Evolutionary conservation across 2,113 vertebrate genomes (phyloP).

Genomic region (Engystomops pustulosus): DNA sequence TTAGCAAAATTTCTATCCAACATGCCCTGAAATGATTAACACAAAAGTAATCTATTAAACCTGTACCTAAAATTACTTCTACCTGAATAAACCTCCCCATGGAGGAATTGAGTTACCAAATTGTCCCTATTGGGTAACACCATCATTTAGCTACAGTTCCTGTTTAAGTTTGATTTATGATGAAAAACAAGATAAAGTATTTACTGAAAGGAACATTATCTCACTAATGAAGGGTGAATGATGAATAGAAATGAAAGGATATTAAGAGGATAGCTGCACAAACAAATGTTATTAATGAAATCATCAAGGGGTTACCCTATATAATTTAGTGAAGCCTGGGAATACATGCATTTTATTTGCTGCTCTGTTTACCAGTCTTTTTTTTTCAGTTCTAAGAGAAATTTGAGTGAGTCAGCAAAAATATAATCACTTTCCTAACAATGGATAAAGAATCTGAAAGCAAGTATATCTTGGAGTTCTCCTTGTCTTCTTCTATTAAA

Average conservation of each 20-base stretch:
- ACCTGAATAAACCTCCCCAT: not conserved
- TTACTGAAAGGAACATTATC: slow-evolving; percentile 37
- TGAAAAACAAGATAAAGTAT: slow-evolving; percentile 15
- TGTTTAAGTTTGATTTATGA: slow-evolving; percentile 45
- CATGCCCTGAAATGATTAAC: not conserved
- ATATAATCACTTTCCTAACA: not conserved
- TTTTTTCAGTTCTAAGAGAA: not conserved
- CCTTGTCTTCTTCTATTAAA: no score
- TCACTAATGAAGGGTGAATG: slow-evolving; percentile 37
- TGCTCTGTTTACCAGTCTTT: not conserved
- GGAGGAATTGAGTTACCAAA: not conserved
- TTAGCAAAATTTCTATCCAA: no score
- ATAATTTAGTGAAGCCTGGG: not conserved
- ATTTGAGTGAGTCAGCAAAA: not conserved
- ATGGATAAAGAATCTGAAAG: no score
- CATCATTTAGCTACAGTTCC: not conserved
- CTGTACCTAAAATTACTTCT: not conserved
- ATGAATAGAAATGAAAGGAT: slow-evolving; percentile 33
- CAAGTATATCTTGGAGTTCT: no score
- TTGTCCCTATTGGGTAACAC: not conserved
- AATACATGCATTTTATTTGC: not conserved
- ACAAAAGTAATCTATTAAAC: not conserved
- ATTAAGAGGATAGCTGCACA: not conserved
- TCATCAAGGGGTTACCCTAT: not conserved
- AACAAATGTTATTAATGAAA: slow-evolving; percentile 3